Evolutionary conservation across 2,888 invertebrate species (phyloP).

Genomic region (Drosophila multiciliata): DNA sequence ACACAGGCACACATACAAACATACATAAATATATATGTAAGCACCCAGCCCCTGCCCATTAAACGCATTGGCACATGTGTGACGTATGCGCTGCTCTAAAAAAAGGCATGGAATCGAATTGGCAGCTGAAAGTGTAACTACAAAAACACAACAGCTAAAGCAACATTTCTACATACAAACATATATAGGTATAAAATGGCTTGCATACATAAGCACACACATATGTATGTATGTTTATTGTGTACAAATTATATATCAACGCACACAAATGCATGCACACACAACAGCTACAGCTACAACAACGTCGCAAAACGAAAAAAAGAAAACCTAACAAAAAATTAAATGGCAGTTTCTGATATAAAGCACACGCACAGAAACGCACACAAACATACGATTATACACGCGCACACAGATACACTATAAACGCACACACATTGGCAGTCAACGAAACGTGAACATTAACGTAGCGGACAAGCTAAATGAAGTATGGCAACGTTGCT

Average conservation of each 20-base stretch:
- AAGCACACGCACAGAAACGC: constrained; percentile 52
- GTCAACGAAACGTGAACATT: constrained; percentile 55
- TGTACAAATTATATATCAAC: constrained; percentile 31
- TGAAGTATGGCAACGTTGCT: constrained; percentile 73
- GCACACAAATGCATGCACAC: constrained; percentile 17
- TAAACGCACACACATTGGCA: constrained; percentile 26
- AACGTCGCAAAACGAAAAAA: constrained; percentile 70
- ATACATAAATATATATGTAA: not conserved
- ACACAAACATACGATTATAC: not conserved
- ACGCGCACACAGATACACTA: constrained; percentile 10
- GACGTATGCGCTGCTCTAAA: constrained; percentile 39
- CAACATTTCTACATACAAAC: constrained; percentile 31
- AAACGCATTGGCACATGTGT: constrained; percentile 44
- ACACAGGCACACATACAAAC: not conserved
- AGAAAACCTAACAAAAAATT: constrained; percentile 79
- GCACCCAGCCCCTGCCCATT: not conserved
- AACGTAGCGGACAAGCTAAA: constrained; percentile 43
- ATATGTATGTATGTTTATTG: constrained; percentile 15
- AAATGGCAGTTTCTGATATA: constrained; percentile 80
- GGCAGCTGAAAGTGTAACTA: constrained; percentile 73
- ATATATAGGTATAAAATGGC: not conserved
- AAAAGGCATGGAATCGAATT: constrained; percentile 35
- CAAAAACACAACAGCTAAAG: constrained; percentile 40
- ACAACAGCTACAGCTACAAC: constrained; percentile 45
- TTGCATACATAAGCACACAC: not conserved